Conservation (phyloP, 2,113 vertebrate species). For the Bubo blakistoni region DNA sequence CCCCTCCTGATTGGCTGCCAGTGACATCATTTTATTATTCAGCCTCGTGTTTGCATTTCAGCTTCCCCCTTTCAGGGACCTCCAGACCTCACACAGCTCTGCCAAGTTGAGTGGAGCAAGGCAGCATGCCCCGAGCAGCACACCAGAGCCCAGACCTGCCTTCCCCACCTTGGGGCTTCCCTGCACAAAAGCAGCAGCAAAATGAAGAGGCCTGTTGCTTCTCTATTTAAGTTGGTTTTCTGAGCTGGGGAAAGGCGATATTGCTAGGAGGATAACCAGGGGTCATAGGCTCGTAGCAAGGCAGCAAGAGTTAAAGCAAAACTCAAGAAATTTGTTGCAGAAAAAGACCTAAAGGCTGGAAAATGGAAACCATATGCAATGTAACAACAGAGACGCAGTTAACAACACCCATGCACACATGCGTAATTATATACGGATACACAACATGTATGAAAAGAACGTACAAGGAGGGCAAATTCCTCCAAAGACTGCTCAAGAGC, state of each 20-base stretch:
- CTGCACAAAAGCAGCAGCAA: no score
- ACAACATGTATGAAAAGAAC: not conserved
- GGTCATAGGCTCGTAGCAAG: not conserved
- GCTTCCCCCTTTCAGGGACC: conserved; percentile 63
- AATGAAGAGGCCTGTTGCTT: not conserved
- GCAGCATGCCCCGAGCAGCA: not conserved
- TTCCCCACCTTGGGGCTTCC: not conserved
- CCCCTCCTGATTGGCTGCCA: conserved; percentile 67
- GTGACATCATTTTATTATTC: conserved; percentile 79
- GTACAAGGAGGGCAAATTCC: not conserved
- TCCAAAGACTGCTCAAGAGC: not conserved
- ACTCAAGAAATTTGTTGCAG: not conserved
- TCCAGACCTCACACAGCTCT: conserved; percentile 35
- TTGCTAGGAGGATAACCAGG: not conserved
- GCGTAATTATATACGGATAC: not conserved
- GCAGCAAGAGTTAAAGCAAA: not conserved
- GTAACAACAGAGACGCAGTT: not conserved
- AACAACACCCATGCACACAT: not conserved
- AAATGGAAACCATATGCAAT: conserved; percentile 47
- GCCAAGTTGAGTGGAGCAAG: not conserved
- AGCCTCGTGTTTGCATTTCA: conserved; percentile 27
- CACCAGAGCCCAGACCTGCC: not conserved
- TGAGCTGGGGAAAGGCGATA: accelerated
- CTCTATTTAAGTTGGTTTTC: not conserved
- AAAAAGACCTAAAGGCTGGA: not conserved